Percentiles rank a stretch among this genome's conserved stretches.
Conservation (phyloP, 1,140 invertebrate genomes). For the Contarinia nasturtii region DNA sequence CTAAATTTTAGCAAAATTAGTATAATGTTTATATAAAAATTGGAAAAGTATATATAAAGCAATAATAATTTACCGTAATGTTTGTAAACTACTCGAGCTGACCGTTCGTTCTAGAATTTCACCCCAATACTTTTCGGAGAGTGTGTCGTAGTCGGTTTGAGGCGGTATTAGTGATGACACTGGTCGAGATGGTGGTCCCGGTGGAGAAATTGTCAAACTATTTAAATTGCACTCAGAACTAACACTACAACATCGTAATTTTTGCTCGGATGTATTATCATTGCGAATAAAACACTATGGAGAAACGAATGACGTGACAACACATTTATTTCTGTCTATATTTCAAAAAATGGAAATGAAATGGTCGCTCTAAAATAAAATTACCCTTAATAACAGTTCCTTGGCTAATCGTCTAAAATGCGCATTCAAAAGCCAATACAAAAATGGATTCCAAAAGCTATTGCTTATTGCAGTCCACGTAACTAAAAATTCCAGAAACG, state of each 20-base stretch:
- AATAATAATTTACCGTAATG: constrained; percentile 30
- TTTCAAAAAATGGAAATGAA: neutral
- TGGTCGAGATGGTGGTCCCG: constrained; percentile 17
- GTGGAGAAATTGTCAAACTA: constrained; percentile 18
- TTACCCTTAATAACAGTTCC: constrained; percentile 22
- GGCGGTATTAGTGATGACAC: constrained; percentile 6
- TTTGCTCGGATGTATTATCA: constrained; percentile 20
- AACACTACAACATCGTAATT: constrained; percentile 24
- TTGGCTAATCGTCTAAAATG: constrained; percentile 61
- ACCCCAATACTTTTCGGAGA: constrained; percentile 59
- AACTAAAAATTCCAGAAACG: constrained; percentile 59
- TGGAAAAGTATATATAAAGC: no score
- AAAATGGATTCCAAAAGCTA: constrained; percentile 74
- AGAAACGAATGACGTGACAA: no score
- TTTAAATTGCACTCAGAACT: constrained; percentile 23
- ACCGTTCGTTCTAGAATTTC: constrained; percentile 52
- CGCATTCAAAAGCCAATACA: constrained; percentile 71
- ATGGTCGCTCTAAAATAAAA: no score
- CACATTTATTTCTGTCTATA: no score
- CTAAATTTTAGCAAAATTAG: no score
- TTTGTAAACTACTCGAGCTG: constrained; percentile 43
- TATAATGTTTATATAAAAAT: no score
- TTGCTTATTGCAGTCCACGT: constrained; percentile 72
- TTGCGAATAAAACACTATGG: constrained; percentile 14
- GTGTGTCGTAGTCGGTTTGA: constrained; percentile 39